Conservation (phyloP, 2,797 vertebrate species). For the Lepus oiostolus region DNA sequence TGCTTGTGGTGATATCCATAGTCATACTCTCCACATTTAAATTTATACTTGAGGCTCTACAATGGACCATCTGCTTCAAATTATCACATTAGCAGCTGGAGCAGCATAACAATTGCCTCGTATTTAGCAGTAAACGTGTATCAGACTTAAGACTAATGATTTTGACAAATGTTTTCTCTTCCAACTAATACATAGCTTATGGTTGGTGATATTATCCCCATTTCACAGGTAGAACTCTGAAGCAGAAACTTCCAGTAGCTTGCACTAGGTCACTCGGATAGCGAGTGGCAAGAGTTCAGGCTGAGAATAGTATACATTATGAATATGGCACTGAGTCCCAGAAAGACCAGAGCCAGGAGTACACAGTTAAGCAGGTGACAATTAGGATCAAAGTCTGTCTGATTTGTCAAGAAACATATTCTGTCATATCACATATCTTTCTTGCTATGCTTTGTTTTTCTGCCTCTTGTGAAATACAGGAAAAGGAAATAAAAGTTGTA, state of each 20-base stretch:
- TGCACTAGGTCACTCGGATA: background rate
- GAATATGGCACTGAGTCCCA: background rate
- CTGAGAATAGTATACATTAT: background rate
- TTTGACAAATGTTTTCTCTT: background rate
- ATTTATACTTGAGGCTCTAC: background rate
- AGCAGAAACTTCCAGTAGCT: background rate
- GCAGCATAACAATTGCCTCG: background rate
- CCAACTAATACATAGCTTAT: background rate
- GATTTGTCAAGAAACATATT: background rate
- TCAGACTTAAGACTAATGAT: background rate
- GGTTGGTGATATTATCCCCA: background rate
- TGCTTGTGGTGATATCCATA: background rate
- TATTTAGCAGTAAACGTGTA: background rate
- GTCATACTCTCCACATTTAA: background rate
- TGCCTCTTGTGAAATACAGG: background rate
- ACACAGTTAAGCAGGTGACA: background rate
- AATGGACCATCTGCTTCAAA: background rate
- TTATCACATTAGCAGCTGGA: background rate
- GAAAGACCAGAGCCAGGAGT: background rate
- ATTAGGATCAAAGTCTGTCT: background rate
- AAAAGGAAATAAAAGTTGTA: conserved; percentile 35
- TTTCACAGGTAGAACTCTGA: background rate
- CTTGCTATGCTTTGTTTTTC: background rate
- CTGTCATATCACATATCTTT: background rate
- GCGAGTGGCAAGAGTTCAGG: background rate